Evolutionary conservation across 2,113 vertebrate species (phyloP), one percentile per base, ranked within the genome.

Genomic region (Bucco capensis): DNA sequence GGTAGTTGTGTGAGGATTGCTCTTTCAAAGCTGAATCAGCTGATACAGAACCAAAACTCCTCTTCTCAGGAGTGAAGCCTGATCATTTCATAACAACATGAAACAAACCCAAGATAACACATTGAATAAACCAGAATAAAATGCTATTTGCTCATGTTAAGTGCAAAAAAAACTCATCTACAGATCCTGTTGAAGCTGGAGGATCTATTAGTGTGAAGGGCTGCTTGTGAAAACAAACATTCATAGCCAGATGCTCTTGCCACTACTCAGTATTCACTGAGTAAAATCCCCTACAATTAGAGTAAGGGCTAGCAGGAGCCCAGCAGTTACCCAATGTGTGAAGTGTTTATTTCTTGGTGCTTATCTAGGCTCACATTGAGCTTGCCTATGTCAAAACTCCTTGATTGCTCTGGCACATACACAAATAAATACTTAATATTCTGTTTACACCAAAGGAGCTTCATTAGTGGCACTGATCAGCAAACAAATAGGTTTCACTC

Each of bases 361-460:
- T 83, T 71, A 83, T 40, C 15, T 40, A 67, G 80, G 51, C n/a
- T 91, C 51, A 23, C 40, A 81, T 67, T 42, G 28, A 86, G 22
- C 56, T 74, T 60, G 75, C 8, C 74, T 67, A 8, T 60, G 77
- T 82, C 80, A 83, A 81, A 94, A 80, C 65, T 38, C 77, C 0
- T 1, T 67, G 83, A 91, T 19, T 95, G 53, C 76, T 75, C 86
- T 81, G 80, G 83, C 83, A 90, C 37, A 40, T 12, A 50, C 44
- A 83, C 73, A 93, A 91, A 84, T 86, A 91, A 92, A 92, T 70
- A 88, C 58, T 93, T 95, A 80, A 85, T 85, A 90, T 69, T 93
- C 76, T 69, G 73, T 92, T 89, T 94, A 88, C 72, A 77, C 53
- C 88, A 83, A 80, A 91, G 60, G 62, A 75, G 61, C 22, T 86